Evolutionary conservation across 37 sponge, comb jelly and placozoan genomes (phyloP).

Genomic region (Haliclona indistincta): DNA sequence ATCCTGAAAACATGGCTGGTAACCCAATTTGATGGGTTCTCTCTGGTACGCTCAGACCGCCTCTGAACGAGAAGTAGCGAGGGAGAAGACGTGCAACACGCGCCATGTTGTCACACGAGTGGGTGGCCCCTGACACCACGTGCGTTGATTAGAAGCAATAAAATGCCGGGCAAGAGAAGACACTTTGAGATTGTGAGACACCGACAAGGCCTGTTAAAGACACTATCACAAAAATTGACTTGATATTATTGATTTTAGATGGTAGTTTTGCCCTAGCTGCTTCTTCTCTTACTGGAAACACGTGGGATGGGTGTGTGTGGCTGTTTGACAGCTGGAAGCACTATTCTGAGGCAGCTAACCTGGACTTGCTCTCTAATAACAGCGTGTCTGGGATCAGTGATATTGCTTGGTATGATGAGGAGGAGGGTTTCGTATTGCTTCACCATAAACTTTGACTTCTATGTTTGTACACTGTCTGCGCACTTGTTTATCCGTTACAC

Average conservation of each 20-base stretch:
- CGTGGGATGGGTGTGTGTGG: constrained; percentile 76
- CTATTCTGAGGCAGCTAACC: constrained; percentile 32
- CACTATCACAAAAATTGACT: neutral
- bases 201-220: neutral
- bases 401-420: constrained; percentile 39
- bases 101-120: too few species aligned
- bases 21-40: too few species aligned
- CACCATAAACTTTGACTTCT: too few species aligned
- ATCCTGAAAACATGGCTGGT: too few species aligned
- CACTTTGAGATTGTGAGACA: neutral
- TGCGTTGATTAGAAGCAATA: neutral
- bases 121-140: too few species aligned
- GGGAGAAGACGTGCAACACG: too few species aligned
- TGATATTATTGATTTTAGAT: constrained; percentile 9
- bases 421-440: too few species aligned
- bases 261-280: constrained; percentile 28
- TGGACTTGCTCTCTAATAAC: constrained; percentile 27
- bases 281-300: constrained; percentile 57
- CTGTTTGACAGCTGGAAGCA: constrained; percentile 47
- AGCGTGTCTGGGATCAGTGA: constrained; percentile 43
- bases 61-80: too few species aligned
- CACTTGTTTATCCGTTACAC: too few species aligned
- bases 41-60: too few species aligned
- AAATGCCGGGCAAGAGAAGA: neutral
- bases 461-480: too few species aligned